A percentile compares a stretch with the other conserved stretches of the same genome.
Evolutionary conservation across 2,888 invertebrate genomes (phyloP).

Genomic region (Brachycybe producta): DNA sequence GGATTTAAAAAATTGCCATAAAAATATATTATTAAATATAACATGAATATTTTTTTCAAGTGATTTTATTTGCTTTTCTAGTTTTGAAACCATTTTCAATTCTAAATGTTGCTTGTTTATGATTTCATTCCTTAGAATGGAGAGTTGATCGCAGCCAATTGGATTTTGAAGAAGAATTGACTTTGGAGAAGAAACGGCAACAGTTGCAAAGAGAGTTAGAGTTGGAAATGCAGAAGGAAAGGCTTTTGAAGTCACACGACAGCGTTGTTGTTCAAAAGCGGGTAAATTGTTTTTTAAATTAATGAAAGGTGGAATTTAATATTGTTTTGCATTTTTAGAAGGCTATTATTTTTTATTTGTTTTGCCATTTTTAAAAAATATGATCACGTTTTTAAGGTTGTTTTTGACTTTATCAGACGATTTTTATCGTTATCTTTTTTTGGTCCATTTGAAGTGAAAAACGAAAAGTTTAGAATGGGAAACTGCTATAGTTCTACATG

Average conservation of each 20-base stretch:
- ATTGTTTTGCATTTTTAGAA: too few relatives aligned
- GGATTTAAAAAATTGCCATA: too few relatives aligned
- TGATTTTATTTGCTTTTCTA: slow-evolving; percentile 14
- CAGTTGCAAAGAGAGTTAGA: slow-evolving; percentile 64
- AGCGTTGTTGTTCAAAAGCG: slow-evolving; percentile 17
- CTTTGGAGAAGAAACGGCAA: slow-evolving; percentile 58
- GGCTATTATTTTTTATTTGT: too few relatives aligned
- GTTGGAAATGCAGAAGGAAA: slow-evolving; percentile 43
- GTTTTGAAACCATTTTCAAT: slow-evolving; percentile 20
- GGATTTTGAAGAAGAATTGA: slow-evolving; percentile 68
- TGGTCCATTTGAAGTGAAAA: too few relatives aligned
- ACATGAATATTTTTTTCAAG: background rate
- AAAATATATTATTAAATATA: background rate
- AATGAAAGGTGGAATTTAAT: too few relatives aligned
- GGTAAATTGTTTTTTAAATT: slow-evolving; percentile 6
- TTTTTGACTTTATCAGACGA: too few relatives aligned
- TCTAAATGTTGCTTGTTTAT: too few relatives aligned
- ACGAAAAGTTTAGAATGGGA: too few relatives aligned
- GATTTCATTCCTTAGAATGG: slow-evolving; percentile 16
- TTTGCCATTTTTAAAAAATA: too few relatives aligned
- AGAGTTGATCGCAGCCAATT: slow-evolving; percentile 35
- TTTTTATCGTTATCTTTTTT: too few relatives aligned
- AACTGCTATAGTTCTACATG: too few relatives aligned
- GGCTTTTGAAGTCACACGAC: slow-evolving; percentile 11
- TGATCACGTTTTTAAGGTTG: too few relatives aligned